Evolutionary conservation across 2,888 invertebrate species (phyloP).

Genomic region (Lepidochrysops patricia): DNA sequence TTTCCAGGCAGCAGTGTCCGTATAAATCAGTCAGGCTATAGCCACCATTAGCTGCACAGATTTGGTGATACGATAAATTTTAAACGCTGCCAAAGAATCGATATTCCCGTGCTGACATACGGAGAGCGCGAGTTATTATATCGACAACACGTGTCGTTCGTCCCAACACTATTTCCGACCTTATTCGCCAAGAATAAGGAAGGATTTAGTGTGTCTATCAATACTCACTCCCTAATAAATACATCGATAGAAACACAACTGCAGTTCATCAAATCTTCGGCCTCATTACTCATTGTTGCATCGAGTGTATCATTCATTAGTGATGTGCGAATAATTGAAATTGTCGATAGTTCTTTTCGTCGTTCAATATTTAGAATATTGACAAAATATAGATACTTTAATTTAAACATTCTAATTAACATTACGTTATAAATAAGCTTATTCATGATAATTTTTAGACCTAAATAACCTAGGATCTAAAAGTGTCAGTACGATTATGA

Average conservation of each 20-base stretch:
- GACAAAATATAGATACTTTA: too few species aligned
- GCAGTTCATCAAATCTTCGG: slow-evolving; percentile 59
- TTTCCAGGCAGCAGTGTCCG: not conserved
- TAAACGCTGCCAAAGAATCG: slow-evolving; percentile 10
- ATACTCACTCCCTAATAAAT: slow-evolving; percentile 37
- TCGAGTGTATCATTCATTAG: slow-evolving; percentile 33
- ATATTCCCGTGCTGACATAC: slow-evolving; percentile 35
- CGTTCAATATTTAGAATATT: too few species aligned
- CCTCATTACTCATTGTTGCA: slow-evolving; percentile 54
- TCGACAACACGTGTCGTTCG: slow-evolving; percentile 1
- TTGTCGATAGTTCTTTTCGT: slow-evolving; percentile 5
- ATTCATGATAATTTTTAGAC: too few species aligned
- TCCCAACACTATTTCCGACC: slow-evolving; percentile 7
- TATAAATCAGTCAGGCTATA: slow-evolving; percentile 8
- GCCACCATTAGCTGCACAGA: slow-evolving; percentile 7
- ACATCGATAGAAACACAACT: slow-evolving; percentile 50
- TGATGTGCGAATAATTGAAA: slow-evolving; percentile 24
- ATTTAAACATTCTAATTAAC: too few species aligned
- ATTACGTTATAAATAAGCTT: too few species aligned
- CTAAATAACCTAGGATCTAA: too few species aligned
- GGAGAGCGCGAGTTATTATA: slow-evolving; percentile 33
- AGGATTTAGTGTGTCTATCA: not conserved
- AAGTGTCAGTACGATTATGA: too few species aligned
- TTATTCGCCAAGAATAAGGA: slow-evolving; percentile 3
- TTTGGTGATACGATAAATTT: slow-evolving; percentile 12